phyloP scores from a whole-genome alignment of 2,113 vertebrate genomes.

The Ophiodon elongatus region DNA sequence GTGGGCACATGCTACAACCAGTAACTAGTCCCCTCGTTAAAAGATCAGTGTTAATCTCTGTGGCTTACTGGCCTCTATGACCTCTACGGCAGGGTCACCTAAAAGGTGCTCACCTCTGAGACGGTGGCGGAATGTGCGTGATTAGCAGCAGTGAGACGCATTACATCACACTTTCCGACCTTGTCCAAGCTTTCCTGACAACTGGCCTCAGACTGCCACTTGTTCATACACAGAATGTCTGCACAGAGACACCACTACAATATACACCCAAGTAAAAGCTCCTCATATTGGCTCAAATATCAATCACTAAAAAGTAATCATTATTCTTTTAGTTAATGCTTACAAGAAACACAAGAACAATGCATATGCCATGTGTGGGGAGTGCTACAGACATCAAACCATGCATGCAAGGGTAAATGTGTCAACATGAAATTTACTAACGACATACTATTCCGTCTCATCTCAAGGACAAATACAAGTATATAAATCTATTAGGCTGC shows the following conservation, averaged over 20 bases:
- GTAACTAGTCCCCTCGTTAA: background rate
- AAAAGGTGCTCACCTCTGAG: background rate
- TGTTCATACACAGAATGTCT: background rate
- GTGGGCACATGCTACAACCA: background rate
- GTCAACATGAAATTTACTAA: background rate
- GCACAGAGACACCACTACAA: background rate
- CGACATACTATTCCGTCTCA: background rate
- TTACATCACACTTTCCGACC: constrained; percentile 16
- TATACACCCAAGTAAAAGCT: background rate
- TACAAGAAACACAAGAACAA: background rate
- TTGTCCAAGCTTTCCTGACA: background rate
- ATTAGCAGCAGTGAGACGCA: constrained; percentile 1
- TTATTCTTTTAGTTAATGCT: background rate
- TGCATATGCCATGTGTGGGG: background rate
- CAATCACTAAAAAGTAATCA: background rate
- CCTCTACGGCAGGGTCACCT: background rate
- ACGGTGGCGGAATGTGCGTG: constrained; percentile 1
- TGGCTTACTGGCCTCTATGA: background rate
- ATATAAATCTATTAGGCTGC: constrained; percentile 3
- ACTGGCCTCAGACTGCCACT: background rate
- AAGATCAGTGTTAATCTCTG: background rate
- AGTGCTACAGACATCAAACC: background rate
- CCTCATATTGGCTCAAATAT: background rate
- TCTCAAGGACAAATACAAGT: constrained; percentile 21
- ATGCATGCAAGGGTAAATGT: background rate